Evolutionary conservation across 2,113 vertebrate species (phyloP).

Genomic region (Labeo rohita): DNA sequence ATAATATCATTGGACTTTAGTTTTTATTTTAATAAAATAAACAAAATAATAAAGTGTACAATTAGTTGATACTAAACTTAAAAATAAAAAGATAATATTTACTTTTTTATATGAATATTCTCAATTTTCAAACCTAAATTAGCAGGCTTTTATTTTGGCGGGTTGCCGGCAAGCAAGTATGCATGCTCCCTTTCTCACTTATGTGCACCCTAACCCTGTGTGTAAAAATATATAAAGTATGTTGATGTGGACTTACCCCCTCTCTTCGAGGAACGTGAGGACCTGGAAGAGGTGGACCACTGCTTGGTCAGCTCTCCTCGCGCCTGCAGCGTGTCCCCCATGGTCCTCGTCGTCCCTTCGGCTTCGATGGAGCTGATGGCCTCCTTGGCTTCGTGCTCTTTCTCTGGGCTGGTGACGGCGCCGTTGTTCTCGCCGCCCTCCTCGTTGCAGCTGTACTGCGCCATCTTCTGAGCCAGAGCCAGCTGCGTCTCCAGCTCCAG

Average conservation of each 20-base stretch:
- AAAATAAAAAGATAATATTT: no score
- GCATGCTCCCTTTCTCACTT: no score
- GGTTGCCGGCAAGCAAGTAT: no score
- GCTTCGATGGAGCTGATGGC: slow-evolving; percentile 73
- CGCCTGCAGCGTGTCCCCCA: slow-evolving; percentile 77
- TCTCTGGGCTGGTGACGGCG: slow-evolving; percentile 67
- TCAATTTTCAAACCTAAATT: no score
- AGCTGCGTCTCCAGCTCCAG: slow-evolving; percentile 93
- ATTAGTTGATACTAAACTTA: no score
- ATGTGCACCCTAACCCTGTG: no score
- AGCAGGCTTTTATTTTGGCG: no score
- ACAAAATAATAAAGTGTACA: no score
- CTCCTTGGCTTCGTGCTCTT: slow-evolving; percentile 78
- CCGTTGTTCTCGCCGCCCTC: slow-evolving; percentile 67
- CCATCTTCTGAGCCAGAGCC: slow-evolving; percentile 76
- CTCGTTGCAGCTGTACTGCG: slow-evolving; percentile 76
- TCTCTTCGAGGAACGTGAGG: slow-evolving; percentile 93
- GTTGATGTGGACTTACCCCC: slow-evolving; percentile 81
- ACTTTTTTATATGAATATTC: no score
- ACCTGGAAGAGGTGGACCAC: slow-evolving; percentile 97
- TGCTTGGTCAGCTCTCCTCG: slow-evolving; percentile 92
- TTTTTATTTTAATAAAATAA: no score
- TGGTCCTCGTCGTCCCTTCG: slow-evolving; percentile 67
- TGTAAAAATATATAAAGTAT: no score
- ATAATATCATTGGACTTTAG: no score